A percentile compares a stretch with the other conserved stretches of the same genome.
Conservation (phyloP, 2,888 invertebrate genomes). For the Eupithecia abbreviata region DNA sequence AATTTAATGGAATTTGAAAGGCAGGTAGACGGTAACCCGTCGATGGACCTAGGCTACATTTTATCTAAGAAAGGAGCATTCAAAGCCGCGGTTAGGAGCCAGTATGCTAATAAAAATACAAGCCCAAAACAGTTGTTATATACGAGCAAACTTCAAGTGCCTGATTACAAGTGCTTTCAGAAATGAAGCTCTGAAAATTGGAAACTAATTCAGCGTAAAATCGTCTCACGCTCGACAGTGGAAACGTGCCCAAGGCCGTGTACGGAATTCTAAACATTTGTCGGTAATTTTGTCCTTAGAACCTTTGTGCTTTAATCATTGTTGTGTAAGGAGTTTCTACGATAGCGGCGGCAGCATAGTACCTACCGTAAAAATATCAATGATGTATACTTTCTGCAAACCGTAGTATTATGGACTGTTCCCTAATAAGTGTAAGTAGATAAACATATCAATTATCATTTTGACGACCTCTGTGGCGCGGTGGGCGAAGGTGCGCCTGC, state of each 20-base stretch:
- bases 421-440: no score
- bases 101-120: no score
- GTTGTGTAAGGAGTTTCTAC: neutral
- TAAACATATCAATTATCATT: no score
- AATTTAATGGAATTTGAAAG: no score
- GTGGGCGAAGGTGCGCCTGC: no score
- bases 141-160: neutral
- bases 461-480: no score
- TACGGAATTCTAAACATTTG: constrained; percentile 47
- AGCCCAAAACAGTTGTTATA: neutral
- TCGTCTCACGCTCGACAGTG: constrained; percentile 42
- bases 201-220: constrained; percentile 12
- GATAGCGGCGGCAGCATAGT: neutral
- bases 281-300: constrained; percentile 17
- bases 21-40: no score
- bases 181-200: neutral
- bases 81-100: no score
- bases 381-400: neutral
- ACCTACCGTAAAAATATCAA: neutral
- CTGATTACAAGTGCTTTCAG: neutral
- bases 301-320: constrained; percentile 11
- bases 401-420: no score
- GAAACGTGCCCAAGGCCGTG: constrained; percentile 39
- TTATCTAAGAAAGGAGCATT: no score
- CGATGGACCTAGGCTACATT: no score